Base-by-base conservation (phyloP, 2,797 vertebrate genomes). In the Saxicola maurus region DNA sequence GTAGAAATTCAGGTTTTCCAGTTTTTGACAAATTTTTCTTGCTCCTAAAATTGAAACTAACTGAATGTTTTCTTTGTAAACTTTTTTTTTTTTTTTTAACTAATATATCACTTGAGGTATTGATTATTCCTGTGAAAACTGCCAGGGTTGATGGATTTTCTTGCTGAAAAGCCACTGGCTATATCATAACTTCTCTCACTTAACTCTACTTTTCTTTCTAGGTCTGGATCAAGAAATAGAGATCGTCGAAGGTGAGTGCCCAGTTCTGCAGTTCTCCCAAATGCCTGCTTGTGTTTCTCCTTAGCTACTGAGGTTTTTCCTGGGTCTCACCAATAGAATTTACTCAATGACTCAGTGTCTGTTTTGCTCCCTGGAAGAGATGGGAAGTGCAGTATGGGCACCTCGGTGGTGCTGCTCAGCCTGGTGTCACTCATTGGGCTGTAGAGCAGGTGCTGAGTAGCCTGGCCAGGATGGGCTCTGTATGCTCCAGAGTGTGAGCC, bases 201-300 rank as follows among this genome's bases (percentile, higher is more conserved):
- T 56, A 67, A 51, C 31, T 59, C 16, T 86, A 10, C 12, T 89
- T 33, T 37, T 23, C 73, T 59, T 94, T 93, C 28, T 75, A 99
- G 98, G 96, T 98, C 98, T 95, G 98, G 96, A 95, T 99, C 99
- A 88, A 98, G 97, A 93, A 99, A 98, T 60, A 97, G 97, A 96
- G 99, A 99, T 93, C 98, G 98, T 31, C 98, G 94, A 97, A 98
- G 98, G 98, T 99, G 67, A 94, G 96, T 94, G 61, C 24, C 5
- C 37, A 60, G 19, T 51, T 91, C 28, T 51, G 3, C 30, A 27
- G 7, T 45, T 88, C n/a, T 74, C n/a, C 17, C 21, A 68, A 24
- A 66, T 42, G 15, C 7, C 12, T 48, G 0, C 11, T 45, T 49
- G 37, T 61, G 38, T 72, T 92, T 85, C 30, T 87, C 0, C 62